phyloP scores from a whole-genome alignment of 1,140 invertebrate species.

The Drosophila sulfurigaster region DNA sequence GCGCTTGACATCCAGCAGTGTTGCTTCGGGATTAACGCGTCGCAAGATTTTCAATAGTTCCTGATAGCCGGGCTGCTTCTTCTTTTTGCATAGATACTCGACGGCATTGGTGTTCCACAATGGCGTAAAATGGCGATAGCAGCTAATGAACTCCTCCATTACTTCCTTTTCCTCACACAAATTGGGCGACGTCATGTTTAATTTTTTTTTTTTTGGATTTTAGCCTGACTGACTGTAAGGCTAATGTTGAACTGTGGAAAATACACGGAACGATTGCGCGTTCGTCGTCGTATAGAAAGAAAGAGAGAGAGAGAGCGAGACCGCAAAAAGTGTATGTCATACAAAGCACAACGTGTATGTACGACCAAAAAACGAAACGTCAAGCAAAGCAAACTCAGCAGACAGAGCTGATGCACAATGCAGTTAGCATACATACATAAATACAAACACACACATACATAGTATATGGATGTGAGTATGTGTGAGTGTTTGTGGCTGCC shows the following conservation, averaged over 20 bases:
- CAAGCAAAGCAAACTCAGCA: not conserved
- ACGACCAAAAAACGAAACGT: slow-evolving; percentile 1
- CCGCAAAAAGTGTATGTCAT: slow-evolving; percentile 42
- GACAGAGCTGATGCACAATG: slow-evolving; percentile 1
- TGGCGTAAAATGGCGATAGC: slow-evolving; percentile 60
- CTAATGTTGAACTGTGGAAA: not conserved
- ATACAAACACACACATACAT: not conserved
- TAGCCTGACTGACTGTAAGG: slow-evolving; percentile 2
- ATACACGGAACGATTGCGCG: slow-evolving; percentile 20
- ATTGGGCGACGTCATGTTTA: slow-evolving; percentile 28
- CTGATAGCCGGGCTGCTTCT: slow-evolving; percentile 61
- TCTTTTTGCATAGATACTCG: slow-evolving; percentile 67
- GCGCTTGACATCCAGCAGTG: slow-evolving; percentile 60
- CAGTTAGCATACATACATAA: not conserved
- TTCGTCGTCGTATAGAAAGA: too few species aligned
- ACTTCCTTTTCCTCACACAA: slow-evolving; percentile 68
- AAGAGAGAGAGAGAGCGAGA: too few species aligned
- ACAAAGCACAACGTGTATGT: slow-evolving; percentile 49
- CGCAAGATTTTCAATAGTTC: slow-evolving; percentile 61
- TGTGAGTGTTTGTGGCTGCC: slow-evolving; percentile 26
- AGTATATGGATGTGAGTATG: not conserved
- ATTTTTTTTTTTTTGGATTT: too few species aligned
- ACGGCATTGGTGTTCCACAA: slow-evolving; percentile 57
- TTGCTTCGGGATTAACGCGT: slow-evolving; percentile 51
- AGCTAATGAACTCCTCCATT: slow-evolving; percentile 71